Conservation (phyloP, 64 coral and sea anemone genomes). For the Platygyra sinensis region DNA sequence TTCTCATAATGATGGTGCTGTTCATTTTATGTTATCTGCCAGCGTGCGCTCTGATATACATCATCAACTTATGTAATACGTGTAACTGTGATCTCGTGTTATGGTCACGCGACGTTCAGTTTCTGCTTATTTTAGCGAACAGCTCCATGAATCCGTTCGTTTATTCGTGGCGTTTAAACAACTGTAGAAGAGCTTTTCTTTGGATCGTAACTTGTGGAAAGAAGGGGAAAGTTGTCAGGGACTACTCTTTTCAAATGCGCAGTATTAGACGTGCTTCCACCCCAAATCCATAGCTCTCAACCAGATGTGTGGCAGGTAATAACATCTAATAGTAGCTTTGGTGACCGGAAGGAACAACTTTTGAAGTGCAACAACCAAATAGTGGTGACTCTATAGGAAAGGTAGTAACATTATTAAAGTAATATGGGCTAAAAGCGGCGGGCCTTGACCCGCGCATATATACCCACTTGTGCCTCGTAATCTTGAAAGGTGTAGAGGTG, state of each 20-base stretch:
- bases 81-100: constrained; percentile 72
- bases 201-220: constrained; percentile 73
- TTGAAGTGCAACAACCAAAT: too few species aligned
- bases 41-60: constrained; percentile 74
- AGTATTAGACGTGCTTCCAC: background rate
- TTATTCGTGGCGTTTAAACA: constrained; percentile 78
- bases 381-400: too few species aligned
- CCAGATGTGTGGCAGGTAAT: too few species aligned
- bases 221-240: constrained; percentile 60
- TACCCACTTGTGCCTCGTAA: too few species aligned
- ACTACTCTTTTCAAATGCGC: constrained; percentile 34
- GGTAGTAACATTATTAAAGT: too few species aligned
- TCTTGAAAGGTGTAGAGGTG: too few species aligned
- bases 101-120: constrained; percentile 83
- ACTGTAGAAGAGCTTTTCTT: constrained; percentile 72
- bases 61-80: constrained; percentile 76
- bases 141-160: constrained; percentile 88
- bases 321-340: too few species aligned
- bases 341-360: too few species aligned
- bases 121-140: constrained; percentile 83
- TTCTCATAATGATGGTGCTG: constrained; percentile 82
- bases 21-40: constrained; percentile 80
- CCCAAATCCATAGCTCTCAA: background rate
- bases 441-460: too few species aligned
- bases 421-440: too few species aligned